Percentiles rank a stretch among this genome's conserved stretches.
phyloP scores from a whole-genome alignment of 1,140 invertebrate species.

The Hermetia illucens region DNA sequence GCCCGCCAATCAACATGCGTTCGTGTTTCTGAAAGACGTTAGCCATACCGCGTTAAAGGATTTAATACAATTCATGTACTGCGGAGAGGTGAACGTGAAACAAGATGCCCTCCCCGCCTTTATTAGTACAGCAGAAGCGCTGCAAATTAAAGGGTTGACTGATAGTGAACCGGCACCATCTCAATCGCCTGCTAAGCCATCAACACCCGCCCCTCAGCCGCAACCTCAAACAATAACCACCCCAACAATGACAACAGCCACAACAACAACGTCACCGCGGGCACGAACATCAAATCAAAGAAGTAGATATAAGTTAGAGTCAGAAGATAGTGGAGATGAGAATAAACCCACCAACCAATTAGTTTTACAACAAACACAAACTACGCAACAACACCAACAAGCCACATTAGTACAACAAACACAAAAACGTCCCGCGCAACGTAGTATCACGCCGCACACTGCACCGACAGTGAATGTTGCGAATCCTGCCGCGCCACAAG shows the following conservation, averaged over 20 bases:
- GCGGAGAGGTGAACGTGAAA: slow-evolving; percentile 72
- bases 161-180: slow-evolving; percentile 23
- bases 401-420: slow-evolving; percentile 10
- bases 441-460: slow-evolving; percentile 7
- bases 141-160: slow-evolving; percentile 72
- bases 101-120: slow-evolving; percentile 69
- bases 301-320: slow-evolving; percentile 24
- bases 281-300: slow-evolving; percentile 6
- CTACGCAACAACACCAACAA: no score
- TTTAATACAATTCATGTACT: slow-evolving; percentile 75
- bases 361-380: no score
- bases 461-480: slow-evolving; percentile 10
- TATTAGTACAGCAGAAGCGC: slow-evolving; percentile 69
- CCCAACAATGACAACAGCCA: slow-evolving; percentile 13
- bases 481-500: no score
- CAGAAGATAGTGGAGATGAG: slow-evolving; percentile 26
- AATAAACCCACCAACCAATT: slow-evolving; percentile 27
- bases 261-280: slow-evolving; percentile 14
- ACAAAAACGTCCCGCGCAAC: slow-evolving; percentile 3
- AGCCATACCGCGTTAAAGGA: slow-evolving; percentile 58
- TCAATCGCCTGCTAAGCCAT: slow-evolving; percentile 10
- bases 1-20: slow-evolving; percentile 43
- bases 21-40: slow-evolving; percentile 73
- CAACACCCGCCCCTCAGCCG: slow-evolving; percentile 14
- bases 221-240: slow-evolving; percentile 14